Base-by-base conservation (phyloP, 2,888 invertebrate species). In the Nebria salina region DNA sequence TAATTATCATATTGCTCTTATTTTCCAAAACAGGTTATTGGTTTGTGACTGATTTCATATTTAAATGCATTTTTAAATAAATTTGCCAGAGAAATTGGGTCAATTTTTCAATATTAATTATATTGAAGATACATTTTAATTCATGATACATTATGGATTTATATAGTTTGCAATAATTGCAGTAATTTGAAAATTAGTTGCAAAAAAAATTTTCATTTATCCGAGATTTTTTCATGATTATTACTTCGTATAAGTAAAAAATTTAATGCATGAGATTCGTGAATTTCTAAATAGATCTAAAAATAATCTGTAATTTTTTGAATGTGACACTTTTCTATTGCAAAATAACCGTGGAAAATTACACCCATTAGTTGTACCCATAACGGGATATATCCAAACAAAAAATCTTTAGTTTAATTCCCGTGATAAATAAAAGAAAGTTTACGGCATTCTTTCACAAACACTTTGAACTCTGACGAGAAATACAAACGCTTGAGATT, bases 11-110 rank as follows among this genome's bases (percentile, higher is more conserved):
- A 26, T 70, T 70, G 70, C 70, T 70, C 70, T 70, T 70, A 70
- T 70, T 70, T 70, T 70, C 70, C 70, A 70, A 70, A 70, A 70
- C 70, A 26, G 70, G 70, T 70, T 70, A 13, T 70, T 54, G 54
- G 54, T 20, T 20, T 26, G 20, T 66, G 25, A 66, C 25, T 66
- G 15, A 66, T 66, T 66, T 66, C 20, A 70, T 25, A 25, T 70
- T 26, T 34, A 34, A 34, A 34, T 34, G 70, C 26, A 70, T 70
- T 70, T 70, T 70, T 70, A 15, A 70, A 70, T 70, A 11, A 11
- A 2, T 70, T 54, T 13, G 54, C 54, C 54, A 54, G 54, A 54
- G 70, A 70, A 70, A 20, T 70, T 13, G 34, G 70, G 70, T 70
- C 70, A 25, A 15, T 11, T 70, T 70, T 70, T 70, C 25, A 70